Percentiles rank a stretch among this genome's conserved stretches.
phyloP scores from a whole-genome alignment of 2,888 invertebrate genomes.

The Drosophila seclusa region DNA sequence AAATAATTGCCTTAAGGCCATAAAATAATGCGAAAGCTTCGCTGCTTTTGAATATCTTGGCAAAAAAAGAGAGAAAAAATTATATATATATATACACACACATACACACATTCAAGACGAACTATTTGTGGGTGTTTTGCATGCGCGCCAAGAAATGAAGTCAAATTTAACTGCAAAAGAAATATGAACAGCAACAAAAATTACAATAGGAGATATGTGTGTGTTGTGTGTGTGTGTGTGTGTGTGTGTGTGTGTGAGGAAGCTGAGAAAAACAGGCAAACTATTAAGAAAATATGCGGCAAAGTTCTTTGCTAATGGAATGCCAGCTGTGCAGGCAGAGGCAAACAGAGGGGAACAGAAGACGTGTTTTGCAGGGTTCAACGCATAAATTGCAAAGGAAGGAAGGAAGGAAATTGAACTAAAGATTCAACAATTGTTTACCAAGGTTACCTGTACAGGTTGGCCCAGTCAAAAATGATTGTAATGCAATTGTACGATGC shows the following conservation, averaged over 20 bases:
- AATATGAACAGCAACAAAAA: conserved; percentile 13
- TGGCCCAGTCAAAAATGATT: background rate
- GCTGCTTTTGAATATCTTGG: conserved; percentile 27
- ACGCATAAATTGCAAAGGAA: background rate
- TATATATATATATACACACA: background rate
- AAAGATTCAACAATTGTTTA: background rate
- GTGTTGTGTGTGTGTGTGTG: conserved; percentile 8
- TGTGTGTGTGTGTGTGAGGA: conserved; percentile 8
- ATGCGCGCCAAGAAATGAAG: conserved; percentile 25
- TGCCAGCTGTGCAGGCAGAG: background rate
- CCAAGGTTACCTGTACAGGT: background rate
- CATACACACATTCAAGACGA: conserved; percentile 2
- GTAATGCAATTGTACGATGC: background rate
- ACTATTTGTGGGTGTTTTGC: conserved; percentile 45
- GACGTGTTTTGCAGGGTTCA: background rate
- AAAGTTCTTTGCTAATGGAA: conserved; percentile 40
- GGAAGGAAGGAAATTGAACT: background rate
- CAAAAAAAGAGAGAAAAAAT: background rate
- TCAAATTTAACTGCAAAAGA: conserved; percentile 22
- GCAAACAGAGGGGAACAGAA: background rate
- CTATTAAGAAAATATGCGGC: conserved; percentile 51
- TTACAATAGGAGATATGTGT: background rate
- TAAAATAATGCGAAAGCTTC: conserved; percentile 69
- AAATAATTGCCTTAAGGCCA: conserved; percentile 74
- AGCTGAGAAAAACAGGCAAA: conserved; percentile 28